phyloP scores from a whole-genome alignment of 2,888 invertebrate species.

The Meteorus cinctellus region DNA sequence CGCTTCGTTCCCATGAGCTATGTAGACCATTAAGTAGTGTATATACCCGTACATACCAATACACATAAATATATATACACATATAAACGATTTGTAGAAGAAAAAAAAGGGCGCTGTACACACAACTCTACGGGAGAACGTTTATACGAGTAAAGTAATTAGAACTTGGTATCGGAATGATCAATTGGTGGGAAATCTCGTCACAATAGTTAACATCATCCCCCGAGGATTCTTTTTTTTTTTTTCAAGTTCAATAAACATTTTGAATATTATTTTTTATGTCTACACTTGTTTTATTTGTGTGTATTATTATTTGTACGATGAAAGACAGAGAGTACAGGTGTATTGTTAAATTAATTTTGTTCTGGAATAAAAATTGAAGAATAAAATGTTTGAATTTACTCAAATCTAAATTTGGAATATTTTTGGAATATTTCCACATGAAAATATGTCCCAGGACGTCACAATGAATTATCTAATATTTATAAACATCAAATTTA shows the following conservation, averaged over 20 bases:
- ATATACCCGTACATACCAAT: background rate
- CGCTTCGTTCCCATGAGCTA: constrained; percentile 63
- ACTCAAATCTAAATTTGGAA: too few species aligned
- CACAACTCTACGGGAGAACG: constrained; percentile 58
- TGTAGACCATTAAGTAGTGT: background rate
- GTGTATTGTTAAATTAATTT: too few species aligned
- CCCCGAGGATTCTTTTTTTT: background rate
- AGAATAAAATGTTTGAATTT: too few species aligned
- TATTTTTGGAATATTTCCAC: too few species aligned
- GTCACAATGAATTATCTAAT: too few species aligned
- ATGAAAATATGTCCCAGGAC: too few species aligned
- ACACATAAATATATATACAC: background rate
- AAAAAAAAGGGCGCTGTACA: constrained; percentile 4
- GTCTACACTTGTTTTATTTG: background rate
- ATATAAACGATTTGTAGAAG: background rate
- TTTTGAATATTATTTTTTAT: background rate
- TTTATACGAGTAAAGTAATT: constrained; percentile 66
- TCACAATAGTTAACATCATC: background rate
- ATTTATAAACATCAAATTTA: too few species aligned
- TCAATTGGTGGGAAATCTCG: constrained; percentile 65
- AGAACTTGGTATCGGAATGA: constrained; percentile 68
- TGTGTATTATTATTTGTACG: too few species aligned
- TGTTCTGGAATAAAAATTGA: too few species aligned
- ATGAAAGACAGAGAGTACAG: too few species aligned
- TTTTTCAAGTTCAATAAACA: background rate